Evolutionary conservation across 2,113 vertebrate species (phyloP).

Genomic region (Perca flavescens): DNA sequence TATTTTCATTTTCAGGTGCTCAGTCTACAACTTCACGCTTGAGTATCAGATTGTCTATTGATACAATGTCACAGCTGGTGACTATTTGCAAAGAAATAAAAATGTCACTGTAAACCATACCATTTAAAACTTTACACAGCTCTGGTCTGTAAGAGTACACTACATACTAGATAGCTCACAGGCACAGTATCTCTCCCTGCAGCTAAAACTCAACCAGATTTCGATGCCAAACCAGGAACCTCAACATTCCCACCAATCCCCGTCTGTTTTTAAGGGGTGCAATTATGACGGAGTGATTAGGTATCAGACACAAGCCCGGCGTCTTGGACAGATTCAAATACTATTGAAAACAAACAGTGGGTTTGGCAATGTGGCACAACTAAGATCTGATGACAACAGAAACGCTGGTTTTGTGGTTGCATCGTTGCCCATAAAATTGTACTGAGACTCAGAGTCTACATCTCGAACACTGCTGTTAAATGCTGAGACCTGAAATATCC

Average conservation of each 20-base stretch:
- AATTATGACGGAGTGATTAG: conserved; percentile 21
- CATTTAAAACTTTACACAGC: background rate
- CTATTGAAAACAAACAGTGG: conserved; percentile 51
- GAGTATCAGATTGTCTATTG: background rate
- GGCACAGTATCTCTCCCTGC: background rate
- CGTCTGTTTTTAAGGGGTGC: conserved; percentile 18
- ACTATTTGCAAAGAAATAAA: conserved; percentile 13
- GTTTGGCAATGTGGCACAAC: conserved; percentile 47
- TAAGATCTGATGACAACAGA: conserved; percentile 58
- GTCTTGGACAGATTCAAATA: conserved; percentile 35
- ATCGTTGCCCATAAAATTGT: conserved; percentile 24
- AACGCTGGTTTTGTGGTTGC: conserved; percentile 56
- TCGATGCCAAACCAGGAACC: conserved; percentile 71
- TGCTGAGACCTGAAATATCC: conserved; percentile 41
- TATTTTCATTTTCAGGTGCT: background rate
- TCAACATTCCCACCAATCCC: conserved; percentile 31
- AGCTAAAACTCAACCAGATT: conserved; percentile 46
- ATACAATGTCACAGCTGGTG: background rate
- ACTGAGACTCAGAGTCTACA: conserved; percentile 45
- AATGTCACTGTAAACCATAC: background rate
- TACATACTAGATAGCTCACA: background rate
- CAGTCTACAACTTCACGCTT: background rate
- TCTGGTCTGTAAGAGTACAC: conserved; percentile 1
- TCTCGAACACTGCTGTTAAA: conserved; percentile 42
- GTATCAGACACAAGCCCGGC: conserved; percentile 24